Percentiles rank a stretch among this genome's conserved stretches.
These are phyloP conservation scores for Drosophila punjabiensis DNA, from an alignment of 1,140 invertebrate genomes.

Conservation along the genomic window DNA sequence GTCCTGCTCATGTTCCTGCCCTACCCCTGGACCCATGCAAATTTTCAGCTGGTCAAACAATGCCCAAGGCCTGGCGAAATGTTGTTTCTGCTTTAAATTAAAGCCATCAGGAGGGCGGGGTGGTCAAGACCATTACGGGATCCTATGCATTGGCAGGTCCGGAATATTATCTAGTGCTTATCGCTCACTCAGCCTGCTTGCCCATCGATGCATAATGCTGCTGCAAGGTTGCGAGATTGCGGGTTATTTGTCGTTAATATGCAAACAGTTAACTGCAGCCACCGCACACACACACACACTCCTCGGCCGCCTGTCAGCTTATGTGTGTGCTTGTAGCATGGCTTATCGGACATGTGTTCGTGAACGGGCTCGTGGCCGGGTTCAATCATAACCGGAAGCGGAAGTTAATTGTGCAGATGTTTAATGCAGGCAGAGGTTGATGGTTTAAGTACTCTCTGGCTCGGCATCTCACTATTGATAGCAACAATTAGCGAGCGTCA, in stretches of 20 bases:
- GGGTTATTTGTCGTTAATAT: slow-evolving; percentile 80
- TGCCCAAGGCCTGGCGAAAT: background rate
- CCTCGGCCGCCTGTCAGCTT: background rate
- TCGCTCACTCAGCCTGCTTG: slow-evolving; percentile 53
- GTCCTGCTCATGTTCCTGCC: background rate
- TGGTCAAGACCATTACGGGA: background rate
- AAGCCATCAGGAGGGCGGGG: slow-evolving; percentile 12
- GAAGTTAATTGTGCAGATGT: slow-evolving; percentile 77
- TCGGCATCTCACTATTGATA: slow-evolving; percentile 31
- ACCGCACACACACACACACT: slow-evolving; percentile 17
- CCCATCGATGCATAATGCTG: slow-evolving; percentile 41
- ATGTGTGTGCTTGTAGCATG: slow-evolving; percentile 12
- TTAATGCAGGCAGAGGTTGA: slow-evolving; percentile 45
- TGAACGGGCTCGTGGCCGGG: slow-evolving; percentile 15
- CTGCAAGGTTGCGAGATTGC: slow-evolving; percentile 55
- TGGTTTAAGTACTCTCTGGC: slow-evolving; percentile 25
- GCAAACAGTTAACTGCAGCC: slow-evolving; percentile 73
- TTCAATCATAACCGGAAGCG: slow-evolving; percentile 80
- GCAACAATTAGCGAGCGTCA: slow-evolving; percentile 51
- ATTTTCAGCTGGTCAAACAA: slow-evolving; percentile 10
- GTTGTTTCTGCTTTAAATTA: slow-evolving; percentile 52
- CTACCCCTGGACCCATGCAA: background rate
- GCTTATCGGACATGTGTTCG: slow-evolving; percentile 7
- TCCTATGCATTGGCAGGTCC: slow-evolving; percentile 31
- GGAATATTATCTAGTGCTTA: slow-evolving; percentile 75